These are phyloP conservation scores for Cantharis lateralis DNA, from an alignment of 2,888 invertebrate genomes.

Conservation along the genomic window DNA sequence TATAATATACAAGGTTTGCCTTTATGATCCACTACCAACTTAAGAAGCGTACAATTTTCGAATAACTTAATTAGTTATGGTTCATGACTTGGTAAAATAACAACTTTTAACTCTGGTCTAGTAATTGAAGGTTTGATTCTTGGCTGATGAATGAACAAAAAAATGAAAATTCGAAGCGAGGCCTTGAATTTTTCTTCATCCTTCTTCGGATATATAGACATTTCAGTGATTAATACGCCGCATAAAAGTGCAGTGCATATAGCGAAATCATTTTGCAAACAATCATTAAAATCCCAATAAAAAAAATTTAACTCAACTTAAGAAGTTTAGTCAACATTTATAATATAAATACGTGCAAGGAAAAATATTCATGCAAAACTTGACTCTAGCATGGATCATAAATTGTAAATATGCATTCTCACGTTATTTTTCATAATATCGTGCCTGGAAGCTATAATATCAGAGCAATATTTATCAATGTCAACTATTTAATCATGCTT, in stretches of 20 bases:
- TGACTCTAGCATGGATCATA: constrained; percentile 31
- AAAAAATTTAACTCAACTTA: background rate
- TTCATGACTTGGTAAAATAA: background rate
- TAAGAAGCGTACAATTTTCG: background rate
- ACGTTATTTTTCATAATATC: constrained; percentile 42
- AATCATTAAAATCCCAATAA: background rate
- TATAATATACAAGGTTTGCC: background rate
- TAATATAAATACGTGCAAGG: background rate
- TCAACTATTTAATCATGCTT: constrained; percentile 52
- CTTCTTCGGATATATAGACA: too few species aligned
- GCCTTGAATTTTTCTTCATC: background rate
- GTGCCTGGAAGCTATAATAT: constrained; percentile 50
- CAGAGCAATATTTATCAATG: constrained; percentile 50
- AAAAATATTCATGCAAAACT: constrained; percentile 33
- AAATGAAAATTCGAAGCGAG: background rate
- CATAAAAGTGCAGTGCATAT: background rate
- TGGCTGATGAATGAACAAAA: background rate
- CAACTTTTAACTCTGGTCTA: background rate
- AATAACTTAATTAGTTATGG: background rate
- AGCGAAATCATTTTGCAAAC: background rate
- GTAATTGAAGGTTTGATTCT: background rate
- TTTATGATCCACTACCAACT: background rate
- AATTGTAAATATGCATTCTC: constrained; percentile 49
- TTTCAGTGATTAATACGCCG: too few species aligned
- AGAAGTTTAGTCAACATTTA: background rate